These are phyloP conservation scores for Scolopax bukidnonensis DNA, from an alignment of 2,797 vertebrate genomes.

Conservation along the genomic window DNA sequence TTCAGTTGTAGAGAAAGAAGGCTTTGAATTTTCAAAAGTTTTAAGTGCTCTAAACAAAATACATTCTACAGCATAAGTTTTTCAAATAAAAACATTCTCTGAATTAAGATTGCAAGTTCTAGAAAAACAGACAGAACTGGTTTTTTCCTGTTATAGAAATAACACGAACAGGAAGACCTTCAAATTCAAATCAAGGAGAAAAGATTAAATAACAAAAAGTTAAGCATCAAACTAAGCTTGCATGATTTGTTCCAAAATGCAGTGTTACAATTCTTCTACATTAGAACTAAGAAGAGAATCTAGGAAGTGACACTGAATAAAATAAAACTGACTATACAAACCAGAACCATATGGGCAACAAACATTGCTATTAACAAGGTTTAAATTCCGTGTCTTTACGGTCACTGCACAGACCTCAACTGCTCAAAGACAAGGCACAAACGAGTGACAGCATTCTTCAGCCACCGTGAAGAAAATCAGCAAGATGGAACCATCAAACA, in stretches of 20 bases:
- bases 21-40: neutral
- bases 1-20: neutral
- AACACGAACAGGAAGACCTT: neutral
- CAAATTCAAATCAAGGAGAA: neutral
- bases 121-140: neutral
- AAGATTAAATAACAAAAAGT: neutral
- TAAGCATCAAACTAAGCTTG: neutral
- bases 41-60: neutral
- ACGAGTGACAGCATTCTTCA: neutral
- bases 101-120: neutral
- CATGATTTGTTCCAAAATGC: neutral
- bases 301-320: neutral
- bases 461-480: neutral
- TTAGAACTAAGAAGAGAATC: neutral
- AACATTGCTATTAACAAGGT: constrained; percentile 7
- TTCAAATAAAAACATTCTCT: neutral
- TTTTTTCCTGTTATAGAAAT: neutral
- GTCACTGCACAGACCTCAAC: constrained; percentile 24
- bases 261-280: neutral
- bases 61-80: neutral
- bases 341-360: constrained; percentile 18
- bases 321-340: constrained; percentile 24
- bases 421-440: neutral
- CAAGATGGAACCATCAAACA: neutral
- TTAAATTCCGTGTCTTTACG: neutral